phyloP scores from a whole-genome alignment of 2,797 vertebrate species.

The Periophthalmus magnuspinnatus region DNA sequence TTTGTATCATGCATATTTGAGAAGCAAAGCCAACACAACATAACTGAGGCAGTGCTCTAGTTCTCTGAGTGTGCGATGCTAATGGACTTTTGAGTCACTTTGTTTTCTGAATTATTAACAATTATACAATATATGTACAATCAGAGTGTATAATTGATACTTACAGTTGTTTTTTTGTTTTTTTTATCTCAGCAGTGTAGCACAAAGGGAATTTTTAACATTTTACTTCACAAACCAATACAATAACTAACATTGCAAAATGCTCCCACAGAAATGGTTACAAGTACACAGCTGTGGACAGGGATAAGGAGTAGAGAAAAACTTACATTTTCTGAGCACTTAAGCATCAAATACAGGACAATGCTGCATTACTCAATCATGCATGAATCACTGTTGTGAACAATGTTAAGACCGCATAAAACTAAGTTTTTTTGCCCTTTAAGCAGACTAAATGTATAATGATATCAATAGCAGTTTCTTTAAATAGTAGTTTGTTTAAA shows the following conservation, averaged over 20 bases:
- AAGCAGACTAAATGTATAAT: background rate
- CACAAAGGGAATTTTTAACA: background rate
- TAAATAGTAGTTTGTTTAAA: background rate
- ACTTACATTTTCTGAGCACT: too few species aligned
- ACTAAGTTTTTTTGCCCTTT: background rate
- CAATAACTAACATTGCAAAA: background rate
- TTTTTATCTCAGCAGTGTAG: background rate
- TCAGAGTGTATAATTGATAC: conserved; percentile 75
- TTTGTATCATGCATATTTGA: conserved; percentile 80
- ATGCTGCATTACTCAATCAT: too few species aligned
- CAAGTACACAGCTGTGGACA: background rate
- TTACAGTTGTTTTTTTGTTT: background rate
- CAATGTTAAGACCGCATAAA: too few species aligned
- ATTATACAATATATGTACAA: conserved; percentile 62
- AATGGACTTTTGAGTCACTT: conserved; percentile 82
- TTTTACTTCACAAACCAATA: background rate
- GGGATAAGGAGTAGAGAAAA: too few species aligned
- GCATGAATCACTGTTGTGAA: too few species aligned
- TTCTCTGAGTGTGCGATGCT: conserved; percentile 61
- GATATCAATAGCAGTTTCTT: too few species aligned
- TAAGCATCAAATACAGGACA: too few species aligned
- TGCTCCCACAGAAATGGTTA: background rate
- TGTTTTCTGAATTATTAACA: conserved; percentile 82
- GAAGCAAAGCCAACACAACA: conserved; percentile 65
- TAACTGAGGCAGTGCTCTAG: conserved; percentile 46